A percentile compares a stretch with the other conserved stretches of the same genome.
Evolutionary conservation across 2,888 invertebrate species (phyloP).

Genomic region (Athalia circularis): DNA sequence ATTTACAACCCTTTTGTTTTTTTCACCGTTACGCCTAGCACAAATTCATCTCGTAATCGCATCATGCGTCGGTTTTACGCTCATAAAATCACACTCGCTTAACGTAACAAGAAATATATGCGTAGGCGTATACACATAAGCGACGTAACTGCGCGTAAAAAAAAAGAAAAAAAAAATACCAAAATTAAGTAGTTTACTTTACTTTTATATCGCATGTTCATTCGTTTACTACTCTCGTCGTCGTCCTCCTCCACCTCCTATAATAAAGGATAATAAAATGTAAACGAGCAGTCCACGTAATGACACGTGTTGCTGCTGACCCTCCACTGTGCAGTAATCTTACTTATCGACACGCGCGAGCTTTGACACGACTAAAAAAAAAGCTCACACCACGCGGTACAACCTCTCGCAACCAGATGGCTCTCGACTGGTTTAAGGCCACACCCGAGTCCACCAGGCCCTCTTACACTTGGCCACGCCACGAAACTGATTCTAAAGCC

Average conservation of each 20-base stretch:
- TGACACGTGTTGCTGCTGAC: slow-evolving; percentile 36
- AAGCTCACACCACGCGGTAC: slow-evolving; percentile 39
- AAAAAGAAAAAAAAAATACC: slow-evolving; percentile 5
- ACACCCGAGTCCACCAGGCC: slow-evolving; percentile 63
- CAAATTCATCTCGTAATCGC: neutral
- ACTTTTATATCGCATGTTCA: slow-evolving; percentile 4
- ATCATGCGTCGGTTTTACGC: neutral
- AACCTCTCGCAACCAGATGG: slow-evolving; percentile 59
- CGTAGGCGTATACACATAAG: neutral
- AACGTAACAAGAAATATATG: slow-evolving; percentile 17
- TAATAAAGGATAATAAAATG: slow-evolving; percentile 31
- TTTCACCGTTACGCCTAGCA: neutral
- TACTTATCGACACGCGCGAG: no score
- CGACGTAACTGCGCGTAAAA: neutral
- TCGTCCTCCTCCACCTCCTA: neutral
- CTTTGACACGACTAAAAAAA: slow-evolving; percentile 29
- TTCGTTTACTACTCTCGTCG: neutral
- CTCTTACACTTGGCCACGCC: slow-evolving; percentile 52
- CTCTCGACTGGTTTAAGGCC: slow-evolving; percentile 63
- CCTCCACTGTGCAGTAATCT: no score
- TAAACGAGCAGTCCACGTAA: slow-evolving; percentile 32
- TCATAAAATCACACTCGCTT: slow-evolving; percentile 34
- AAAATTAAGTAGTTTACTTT: slow-evolving; percentile 26
- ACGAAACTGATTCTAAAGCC: neutral
- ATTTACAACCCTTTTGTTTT: slow-evolving; percentile 34